These are phyloP conservation scores for Polylopha cassiicola DNA, from an alignment of 2,888 invertebrate species.

Conservation along the genomic window DNA sequence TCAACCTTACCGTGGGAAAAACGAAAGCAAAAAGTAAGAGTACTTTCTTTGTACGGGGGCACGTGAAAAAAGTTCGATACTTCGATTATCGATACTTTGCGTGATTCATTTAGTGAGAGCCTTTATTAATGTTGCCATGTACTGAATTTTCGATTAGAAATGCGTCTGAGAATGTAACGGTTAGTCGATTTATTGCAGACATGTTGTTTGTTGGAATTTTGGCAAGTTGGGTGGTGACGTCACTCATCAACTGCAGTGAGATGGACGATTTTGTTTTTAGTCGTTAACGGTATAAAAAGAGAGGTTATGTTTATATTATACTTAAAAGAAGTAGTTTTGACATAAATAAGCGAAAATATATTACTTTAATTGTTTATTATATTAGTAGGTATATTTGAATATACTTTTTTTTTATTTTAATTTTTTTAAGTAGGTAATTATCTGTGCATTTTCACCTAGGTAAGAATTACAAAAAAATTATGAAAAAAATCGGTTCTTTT, in stretches of 20 bases:
- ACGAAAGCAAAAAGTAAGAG: slow-evolving; percentile 68
- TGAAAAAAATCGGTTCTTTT: too few species aligned
- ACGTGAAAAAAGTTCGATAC: slow-evolving; percentile 59
- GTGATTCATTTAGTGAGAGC: slow-evolving; percentile 66
- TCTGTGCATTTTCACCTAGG: too few species aligned
- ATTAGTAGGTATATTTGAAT: too few species aligned
- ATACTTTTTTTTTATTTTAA: too few species aligned
- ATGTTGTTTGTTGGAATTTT: too few species aligned
- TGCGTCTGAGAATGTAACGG: slow-evolving; percentile 56
- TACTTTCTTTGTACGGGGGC: slow-evolving; percentile 68
- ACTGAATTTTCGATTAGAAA: slow-evolving; percentile 66
- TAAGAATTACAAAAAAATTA: too few species aligned
- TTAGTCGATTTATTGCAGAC: slow-evolving; percentile 18
- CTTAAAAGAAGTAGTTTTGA: too few species aligned
- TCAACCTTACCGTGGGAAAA: slow-evolving; percentile 62
- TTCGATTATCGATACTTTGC: slow-evolving; percentile 59
- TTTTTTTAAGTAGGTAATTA: too few species aligned
- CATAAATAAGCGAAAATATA: too few species aligned
- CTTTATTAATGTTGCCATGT: slow-evolving; percentile 60
- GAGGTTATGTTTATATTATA: too few species aligned
- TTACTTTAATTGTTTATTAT: too few species aligned
- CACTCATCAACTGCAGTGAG: slow-evolving; percentile 13
- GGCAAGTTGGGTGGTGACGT: slow-evolving; percentile 12
- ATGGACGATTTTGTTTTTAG: slow-evolving; percentile 16
- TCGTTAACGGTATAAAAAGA: not conserved